Base-by-base conservation (phyloP, 2,113 vertebrate species). In the Apus apus region DNA sequence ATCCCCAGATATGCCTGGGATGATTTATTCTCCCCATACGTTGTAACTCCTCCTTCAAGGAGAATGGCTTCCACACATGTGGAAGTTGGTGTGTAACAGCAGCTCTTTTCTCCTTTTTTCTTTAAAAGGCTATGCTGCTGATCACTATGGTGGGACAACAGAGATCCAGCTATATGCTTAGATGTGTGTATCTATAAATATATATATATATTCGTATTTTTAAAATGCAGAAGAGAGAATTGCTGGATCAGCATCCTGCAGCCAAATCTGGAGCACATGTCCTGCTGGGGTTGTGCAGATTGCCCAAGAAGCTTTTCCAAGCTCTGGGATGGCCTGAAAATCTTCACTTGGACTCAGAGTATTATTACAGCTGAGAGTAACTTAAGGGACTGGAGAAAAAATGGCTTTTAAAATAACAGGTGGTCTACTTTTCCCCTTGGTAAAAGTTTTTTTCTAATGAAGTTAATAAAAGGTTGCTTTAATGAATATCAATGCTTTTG, bases 231-330 rank as follows among this genome's bases (percentile, higher is more conserved):
- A 36, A 79, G 29, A 30, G 11, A 46, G 5, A 45, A 70, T 58
- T 38, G 29, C 34, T 79, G 12, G 11, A 54, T 89, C 48, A 66
- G 43, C n/a, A 18, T 60, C 30, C 43, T 51, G 75, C 40, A 58
- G 68, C 10, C 60, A 88, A 12, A 77, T 51, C 30, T 3, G 2
- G 46, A 77, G 15, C 1, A 0, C 1, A 0, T 51, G 19, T n/a
- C 36, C 32, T 4, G 8, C 32, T 57, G 38, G 36, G 46, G 15
- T 36, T 4, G 4, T 32, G 46, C 34, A 58, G 13, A 90, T 92
- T 77, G 20, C 26, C 34, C 29, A 26, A 73, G 65, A 94, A 92
- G 18, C 17, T 92, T 73, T 80, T 77, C 32, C 43, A 86, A 27
- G 53, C 10, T 84, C 76, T 78, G 34, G 22, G 56, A 43, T 1